Evolutionary conservation across 2,797 vertebrate genomes (phyloP), one percentile per base, ranked within the genome.

Genomic region (Numenius phaeopus): DNA sequence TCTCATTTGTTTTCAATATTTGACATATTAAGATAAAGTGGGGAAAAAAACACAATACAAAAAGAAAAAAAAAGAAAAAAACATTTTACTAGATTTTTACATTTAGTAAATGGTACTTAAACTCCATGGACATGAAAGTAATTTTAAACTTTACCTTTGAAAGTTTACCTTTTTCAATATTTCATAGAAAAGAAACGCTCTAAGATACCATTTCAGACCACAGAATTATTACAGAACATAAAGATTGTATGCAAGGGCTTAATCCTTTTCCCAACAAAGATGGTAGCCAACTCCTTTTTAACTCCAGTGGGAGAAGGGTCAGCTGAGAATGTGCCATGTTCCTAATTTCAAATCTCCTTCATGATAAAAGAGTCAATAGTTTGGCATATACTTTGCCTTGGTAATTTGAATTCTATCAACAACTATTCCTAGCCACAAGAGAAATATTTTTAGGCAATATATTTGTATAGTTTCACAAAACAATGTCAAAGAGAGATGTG

Each of bases 381-480:
- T 95, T 95, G 95, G 97, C 96, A 93, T 94, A 75, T 19, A 91
- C 75, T 95, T 96, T 93, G 92, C 95, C 89, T 97, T 76, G 87
- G 92, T 92, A 95, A 87, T 95, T 97, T 94, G 84, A 93, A 94
- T 93, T 96, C 97, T 97, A 97, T 94, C 95, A 97, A 97, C 95
- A 97, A 98, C 95, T 95, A 98, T 97, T 97, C 96, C 97, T 97
- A 98, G 95, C 95, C 97, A 98, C 93, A 95, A 98, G 97, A 97
- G 95, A 97, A 98, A 96, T 95, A 97, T 97, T 97, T 97, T 87
- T 96, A 96, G 92, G 94, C 90, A 95, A 97, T 97, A 93, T 97
- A 95, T 91, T 97, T 95, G 97, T 96, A 97, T 97, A 96, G 88
- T 96, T 98, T 80, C 98, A 98, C 97, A 97, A 97, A 98, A 97